phyloP scores from a whole-genome alignment of 2,888 invertebrate species.

The Antheraea yamamai region DNA sequence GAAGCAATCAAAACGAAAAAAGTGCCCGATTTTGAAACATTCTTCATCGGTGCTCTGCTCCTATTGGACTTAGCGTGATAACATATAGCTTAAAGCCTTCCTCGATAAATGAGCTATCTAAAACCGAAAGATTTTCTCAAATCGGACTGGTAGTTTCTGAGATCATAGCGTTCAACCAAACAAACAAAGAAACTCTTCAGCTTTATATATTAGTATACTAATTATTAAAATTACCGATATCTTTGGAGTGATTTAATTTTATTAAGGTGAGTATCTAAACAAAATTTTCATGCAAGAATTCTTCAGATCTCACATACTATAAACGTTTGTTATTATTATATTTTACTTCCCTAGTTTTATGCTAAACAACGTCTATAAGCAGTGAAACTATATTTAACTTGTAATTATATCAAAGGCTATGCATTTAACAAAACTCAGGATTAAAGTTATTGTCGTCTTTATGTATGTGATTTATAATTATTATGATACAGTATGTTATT shows the following conservation, averaged over 20 bases:
- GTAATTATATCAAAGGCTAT: neutral
- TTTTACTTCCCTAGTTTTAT: neutral
- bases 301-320: neutral
- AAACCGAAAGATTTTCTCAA: too few species aligned
- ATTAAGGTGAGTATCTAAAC: neutral
- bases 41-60: too few species aligned
- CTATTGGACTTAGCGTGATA: too few species aligned
- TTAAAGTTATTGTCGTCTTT: neutral
- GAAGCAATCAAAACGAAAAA: too few species aligned
- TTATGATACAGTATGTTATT: too few species aligned
- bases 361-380: neutral
- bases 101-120: too few species aligned
- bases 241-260: neutral
- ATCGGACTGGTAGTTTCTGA: too few species aligned
- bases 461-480: neutral
- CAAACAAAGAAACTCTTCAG: too few species aligned
- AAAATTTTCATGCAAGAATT: neutral
- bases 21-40: too few species aligned
- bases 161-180: too few species aligned
- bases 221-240: neutral
- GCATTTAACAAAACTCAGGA: neutral
- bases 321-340: neutral
- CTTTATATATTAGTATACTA: too few species aligned
- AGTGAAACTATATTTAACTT: neutral
- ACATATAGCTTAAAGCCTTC: too few species aligned